Conservation (phyloP, 2,113 vertebrate genomes). For the Nothobranchius kuhntae region DNA sequence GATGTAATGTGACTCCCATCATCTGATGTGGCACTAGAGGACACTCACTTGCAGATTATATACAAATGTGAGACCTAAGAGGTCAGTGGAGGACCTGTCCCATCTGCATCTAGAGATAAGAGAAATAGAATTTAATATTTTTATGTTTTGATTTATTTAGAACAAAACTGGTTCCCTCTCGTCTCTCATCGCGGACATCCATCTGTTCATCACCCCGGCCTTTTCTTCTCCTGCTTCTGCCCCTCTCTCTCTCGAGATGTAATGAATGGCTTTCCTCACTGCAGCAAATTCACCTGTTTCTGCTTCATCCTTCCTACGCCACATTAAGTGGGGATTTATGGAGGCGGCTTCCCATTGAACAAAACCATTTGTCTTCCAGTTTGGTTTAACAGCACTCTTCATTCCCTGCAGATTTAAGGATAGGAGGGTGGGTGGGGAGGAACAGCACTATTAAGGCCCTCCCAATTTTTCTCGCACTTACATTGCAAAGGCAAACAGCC, state of each 20-base stretch:
- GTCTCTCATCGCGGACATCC: conserved; percentile 23
- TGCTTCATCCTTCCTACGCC: conserved; percentile 66
- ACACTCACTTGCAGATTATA: no score
- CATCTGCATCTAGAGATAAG: conserved; percentile 7
- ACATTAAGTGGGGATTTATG: conserved; percentile 79
- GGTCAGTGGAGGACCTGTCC: not conserved
- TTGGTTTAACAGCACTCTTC: conserved; percentile 77
- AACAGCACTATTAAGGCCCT: conserved; percentile 65
- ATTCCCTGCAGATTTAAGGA: conserved; percentile 78
- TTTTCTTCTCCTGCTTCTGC: conserved; percentile 33
- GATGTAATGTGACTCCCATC: no score
- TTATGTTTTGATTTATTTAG: not conserved
- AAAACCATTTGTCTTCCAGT: conserved; percentile 80
- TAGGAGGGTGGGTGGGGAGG: conserved; percentile 49
- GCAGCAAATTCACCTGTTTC: conserved; percentile 73
- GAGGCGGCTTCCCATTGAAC: conserved; percentile 74
- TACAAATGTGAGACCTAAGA: no score
- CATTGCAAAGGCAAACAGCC: conserved; percentile 70
- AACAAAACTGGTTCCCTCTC: not conserved
- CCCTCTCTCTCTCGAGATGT: conserved; percentile 51
- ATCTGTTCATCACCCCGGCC: conserved; percentile 50
- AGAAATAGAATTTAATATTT: not conserved
- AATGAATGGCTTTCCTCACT: conserved; percentile 67
- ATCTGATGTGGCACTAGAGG: no score
- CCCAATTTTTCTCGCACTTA: conserved; percentile 71